Percentiles rank a stretch among this genome's conserved stretches.
Conservation (phyloP, 2,797 vertebrate species). For the Neosalanx taihuensis region DNA sequence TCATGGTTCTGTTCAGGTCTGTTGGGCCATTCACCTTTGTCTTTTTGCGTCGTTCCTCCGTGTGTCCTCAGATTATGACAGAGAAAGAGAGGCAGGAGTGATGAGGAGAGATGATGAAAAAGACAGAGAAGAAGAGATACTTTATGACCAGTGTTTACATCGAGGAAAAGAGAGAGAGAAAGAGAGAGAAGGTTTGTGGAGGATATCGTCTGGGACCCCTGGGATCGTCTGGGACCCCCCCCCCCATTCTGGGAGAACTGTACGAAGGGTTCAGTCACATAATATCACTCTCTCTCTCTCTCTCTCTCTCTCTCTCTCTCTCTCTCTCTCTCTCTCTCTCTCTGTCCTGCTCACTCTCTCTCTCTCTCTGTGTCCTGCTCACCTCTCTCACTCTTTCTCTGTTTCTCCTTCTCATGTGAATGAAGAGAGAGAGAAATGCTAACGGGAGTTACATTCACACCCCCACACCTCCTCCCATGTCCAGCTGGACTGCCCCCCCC, state of each 20-base stretch:
- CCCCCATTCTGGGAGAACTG: slow-evolving; percentile 1
- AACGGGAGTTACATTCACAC: no score
- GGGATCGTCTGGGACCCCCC: background rate
- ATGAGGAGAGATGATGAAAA: background rate
- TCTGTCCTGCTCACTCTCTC: background rate
- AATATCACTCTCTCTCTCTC: background rate
- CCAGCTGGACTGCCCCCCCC: no score
- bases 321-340: slow-evolving; percentile 1
- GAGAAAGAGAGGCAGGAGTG: background rate
- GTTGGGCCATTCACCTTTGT: no score
- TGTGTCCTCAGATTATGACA: background rate
- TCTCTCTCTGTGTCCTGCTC: background rate
- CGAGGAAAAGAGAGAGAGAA: no score
- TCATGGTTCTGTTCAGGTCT: no score
- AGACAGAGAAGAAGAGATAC: background rate
- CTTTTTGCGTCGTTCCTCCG: no score
- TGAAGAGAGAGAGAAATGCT: no score
- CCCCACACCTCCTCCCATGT: no score
- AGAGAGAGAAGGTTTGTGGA: background rate
- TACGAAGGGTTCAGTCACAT: slow-evolving; percentile 15
- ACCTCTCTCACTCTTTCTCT: background rate
- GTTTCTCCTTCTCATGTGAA: background rate
- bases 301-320: background rate
- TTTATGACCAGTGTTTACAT: background rate
- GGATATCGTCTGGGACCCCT: no score